These are phyloP conservation scores for Drosophila sturtevanti DNA, from an alignment of 1,140 invertebrate genomes.

Conservation along the genomic window DNA sequence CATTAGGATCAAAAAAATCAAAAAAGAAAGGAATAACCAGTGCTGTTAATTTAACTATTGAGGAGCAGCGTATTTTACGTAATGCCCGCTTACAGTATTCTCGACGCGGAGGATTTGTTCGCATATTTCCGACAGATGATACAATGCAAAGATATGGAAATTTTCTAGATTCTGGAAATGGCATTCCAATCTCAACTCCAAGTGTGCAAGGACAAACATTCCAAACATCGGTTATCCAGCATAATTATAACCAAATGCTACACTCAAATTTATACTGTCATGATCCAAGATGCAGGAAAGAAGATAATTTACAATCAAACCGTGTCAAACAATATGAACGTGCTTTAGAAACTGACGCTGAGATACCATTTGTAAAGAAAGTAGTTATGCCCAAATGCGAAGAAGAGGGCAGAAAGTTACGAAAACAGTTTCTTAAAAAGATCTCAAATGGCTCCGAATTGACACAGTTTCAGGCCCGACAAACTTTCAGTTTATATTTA, in stretches of 20 bases:
- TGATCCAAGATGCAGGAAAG: conserved; percentile 31
- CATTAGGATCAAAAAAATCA: conserved; percentile 71
- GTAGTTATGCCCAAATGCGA: conserved; percentile 62
- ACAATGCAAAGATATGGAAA: conserved; percentile 90
- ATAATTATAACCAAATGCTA: conserved; percentile 92
- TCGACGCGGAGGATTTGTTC: conserved; percentile 93
- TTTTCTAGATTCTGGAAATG: conserved; percentile 86
- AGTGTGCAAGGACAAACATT: conserved; percentile 85
- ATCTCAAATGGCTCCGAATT: conserved; percentile 76
- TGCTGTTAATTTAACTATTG: conserved; percentile 85
- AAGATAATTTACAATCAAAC: conserved; percentile 69
- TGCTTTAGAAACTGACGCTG: conserved; percentile 57
- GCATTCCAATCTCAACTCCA: conserved; percentile 87
- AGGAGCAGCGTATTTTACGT: conserved; percentile 91
- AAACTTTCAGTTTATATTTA: conserved; percentile 93
- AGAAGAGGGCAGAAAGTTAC: conserved; percentile 68
- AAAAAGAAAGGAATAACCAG: conserved; percentile 51
- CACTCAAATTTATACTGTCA: conserved; percentile 83
- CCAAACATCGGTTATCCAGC: conserved; percentile 85
- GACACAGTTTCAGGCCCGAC: conserved; percentile 87
- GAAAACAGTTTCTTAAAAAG: conserved; percentile 71
- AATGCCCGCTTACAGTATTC: conserved; percentile 92
- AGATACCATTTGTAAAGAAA: conserved; percentile 67
- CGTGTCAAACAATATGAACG: conserved; percentile 79
- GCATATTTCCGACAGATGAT: conserved; percentile 95